These are phyloP conservation scores for Lucilia cuprina DNA, from an alignment of 1,140 invertebrate species.

Conservation along the genomic window DNA sequence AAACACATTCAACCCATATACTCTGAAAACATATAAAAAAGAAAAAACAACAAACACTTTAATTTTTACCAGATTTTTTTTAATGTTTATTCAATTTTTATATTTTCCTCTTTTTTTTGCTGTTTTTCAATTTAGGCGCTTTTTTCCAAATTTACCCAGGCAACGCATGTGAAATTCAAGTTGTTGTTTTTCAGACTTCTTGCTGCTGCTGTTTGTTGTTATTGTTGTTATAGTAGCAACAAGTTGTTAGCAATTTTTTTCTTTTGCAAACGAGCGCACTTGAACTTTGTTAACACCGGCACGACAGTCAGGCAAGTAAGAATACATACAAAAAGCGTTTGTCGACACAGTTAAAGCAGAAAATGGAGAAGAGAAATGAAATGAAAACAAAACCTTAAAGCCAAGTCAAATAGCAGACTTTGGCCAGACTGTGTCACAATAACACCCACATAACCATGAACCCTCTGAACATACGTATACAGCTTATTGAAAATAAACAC, in stretches of 20 bases:
- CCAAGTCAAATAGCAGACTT: not conserved
- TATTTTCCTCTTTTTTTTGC: not conserved
- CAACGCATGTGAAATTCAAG: not conserved
- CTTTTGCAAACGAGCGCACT: constrained; percentile 7
- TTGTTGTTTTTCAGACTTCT: too few relatives aligned
- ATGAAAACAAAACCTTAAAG: not conserved
- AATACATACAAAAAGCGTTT: not conserved
- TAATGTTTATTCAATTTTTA: not conserved
- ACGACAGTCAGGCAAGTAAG: not conserved
- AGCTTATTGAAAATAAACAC: not conserved
- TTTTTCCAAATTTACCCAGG: not conserved
- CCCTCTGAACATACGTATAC: not conserved
- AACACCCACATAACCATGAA: not conserved
- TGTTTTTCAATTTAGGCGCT: constrained; percentile 1
- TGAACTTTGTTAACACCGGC: constrained; percentile 19
- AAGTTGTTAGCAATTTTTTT: constrained; percentile 12
- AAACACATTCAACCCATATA: too few relatives aligned
- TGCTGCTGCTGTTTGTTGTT: not conserved
- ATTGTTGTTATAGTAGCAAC: not conserved
- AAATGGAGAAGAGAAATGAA: not conserved
- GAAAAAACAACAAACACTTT: not conserved
- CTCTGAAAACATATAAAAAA: too few relatives aligned
- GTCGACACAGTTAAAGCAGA: not conserved
- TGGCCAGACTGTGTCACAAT: not conserved
- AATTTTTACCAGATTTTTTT: not conserved